These are phyloP conservation scores for Egretta garzetta DNA, from an alignment of 2,113 vertebrate genomes.

Conservation along the genomic window DNA sequence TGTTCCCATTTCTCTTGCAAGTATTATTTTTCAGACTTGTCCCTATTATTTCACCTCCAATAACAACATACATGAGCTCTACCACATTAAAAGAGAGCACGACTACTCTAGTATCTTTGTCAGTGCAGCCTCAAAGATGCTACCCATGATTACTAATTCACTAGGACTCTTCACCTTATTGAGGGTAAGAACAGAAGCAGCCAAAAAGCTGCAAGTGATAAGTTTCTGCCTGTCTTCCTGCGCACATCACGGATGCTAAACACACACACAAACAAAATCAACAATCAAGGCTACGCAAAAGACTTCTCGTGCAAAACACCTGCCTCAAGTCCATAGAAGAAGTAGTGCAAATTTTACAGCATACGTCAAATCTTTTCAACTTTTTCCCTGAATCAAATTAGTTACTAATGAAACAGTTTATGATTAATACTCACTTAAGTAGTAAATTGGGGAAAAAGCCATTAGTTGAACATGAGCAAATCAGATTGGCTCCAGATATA, in stretches of 20 bases:
- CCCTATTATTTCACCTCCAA: background rate
- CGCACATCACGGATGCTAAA: background rate
- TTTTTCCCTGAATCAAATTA: constrained; percentile 18
- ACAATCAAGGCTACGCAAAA: background rate
- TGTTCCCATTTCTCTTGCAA: background rate
- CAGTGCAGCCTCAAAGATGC: background rate
- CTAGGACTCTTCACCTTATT: background rate
- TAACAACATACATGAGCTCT: background rate
- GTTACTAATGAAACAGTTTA: constrained; percentile 21
- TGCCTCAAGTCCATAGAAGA: background rate
- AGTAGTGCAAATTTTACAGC: background rate
- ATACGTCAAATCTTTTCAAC: background rate
- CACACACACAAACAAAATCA: background rate
- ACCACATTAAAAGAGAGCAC: background rate
- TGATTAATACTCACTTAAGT: constrained; percentile 40
- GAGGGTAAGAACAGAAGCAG: background rate
- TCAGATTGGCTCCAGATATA: background rate
- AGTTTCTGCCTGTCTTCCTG: background rate
- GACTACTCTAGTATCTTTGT: background rate
- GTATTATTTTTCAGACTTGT: background rate
- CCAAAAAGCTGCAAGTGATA: background rate
- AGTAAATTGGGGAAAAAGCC: background rate
- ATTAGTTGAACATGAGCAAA: background rate
- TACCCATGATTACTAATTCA: background rate
- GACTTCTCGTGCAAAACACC: background rate